These are phyloP conservation scores for Macrotrachela quadricornifera DNA, from an alignment of 1,140 invertebrate genomes.

Conservation along the genomic window DNA sequence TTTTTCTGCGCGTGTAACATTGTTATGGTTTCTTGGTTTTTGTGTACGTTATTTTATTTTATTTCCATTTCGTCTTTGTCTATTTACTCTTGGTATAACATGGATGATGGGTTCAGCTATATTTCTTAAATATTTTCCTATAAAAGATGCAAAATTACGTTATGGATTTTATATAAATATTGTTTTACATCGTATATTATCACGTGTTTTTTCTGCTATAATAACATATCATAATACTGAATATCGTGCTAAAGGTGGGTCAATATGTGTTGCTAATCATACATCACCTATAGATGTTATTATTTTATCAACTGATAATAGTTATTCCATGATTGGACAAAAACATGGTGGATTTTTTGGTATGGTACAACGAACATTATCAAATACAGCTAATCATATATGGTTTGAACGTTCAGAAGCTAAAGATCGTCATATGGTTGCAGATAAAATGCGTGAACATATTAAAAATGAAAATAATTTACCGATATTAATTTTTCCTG, in stretches of 20 bases:
- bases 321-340: slow-evolving; percentile 74
- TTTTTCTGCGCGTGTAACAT: slow-evolving; percentile 48
- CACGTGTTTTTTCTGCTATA: slow-evolving; percentile 7
- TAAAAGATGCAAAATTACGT: not conserved
- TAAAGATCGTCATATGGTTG: slow-evolving; percentile 70
- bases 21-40: slow-evolving; percentile 63
- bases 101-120: not conserved
- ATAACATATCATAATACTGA: slow-evolving; percentile 13
- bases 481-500: slow-evolving; percentile 94
- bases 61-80: slow-evolving; percentile 43
- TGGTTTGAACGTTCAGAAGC: slow-evolving; percentile 96
- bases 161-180: not conserved
- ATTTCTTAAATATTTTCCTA: not conserved
- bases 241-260: slow-evolving; percentile 33
- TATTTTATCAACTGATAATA: slow-evolving; percentile 85
- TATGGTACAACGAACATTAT: slow-evolving; percentile 69
- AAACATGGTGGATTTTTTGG: slow-evolving; percentile 78
- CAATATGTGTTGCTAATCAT: slow-evolving; percentile 97
- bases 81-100: not conserved
- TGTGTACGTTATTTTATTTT: slow-evolving; percentile 63
- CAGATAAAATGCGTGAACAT: slow-evolving; percentile 40
- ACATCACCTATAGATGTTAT: slow-evolving; percentile 94
- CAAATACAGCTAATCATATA: slow-evolving; percentile 77
- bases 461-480: slow-evolving; percentile 51
- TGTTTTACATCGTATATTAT: slow-evolving; percentile 4